phyloP scores from a whole-genome alignment of 2,113 vertebrate genomes.

The Tretioscincus oriximinensis region DNA sequence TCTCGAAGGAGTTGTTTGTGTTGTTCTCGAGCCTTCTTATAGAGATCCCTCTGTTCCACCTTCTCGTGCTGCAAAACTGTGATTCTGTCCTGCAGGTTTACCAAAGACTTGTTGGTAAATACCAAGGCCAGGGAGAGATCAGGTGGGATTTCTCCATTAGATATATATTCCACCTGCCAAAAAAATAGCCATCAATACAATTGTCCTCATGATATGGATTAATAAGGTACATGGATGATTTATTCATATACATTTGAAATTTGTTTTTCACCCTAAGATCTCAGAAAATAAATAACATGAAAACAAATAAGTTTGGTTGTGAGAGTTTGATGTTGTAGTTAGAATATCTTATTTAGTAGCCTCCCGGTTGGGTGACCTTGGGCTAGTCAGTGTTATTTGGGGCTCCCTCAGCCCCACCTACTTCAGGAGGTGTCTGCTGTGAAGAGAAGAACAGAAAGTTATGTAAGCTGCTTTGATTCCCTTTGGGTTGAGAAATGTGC shows the following conservation, averaged over 20 bases:
- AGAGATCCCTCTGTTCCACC: constrained; percentile 72
- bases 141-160: constrained; percentile 66
- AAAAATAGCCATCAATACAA: constrained; percentile 29
- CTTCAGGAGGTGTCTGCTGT: too few relatives aligned
- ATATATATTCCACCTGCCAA: constrained; percentile 80
- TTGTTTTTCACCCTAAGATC: too few relatives aligned
- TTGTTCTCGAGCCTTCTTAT: constrained; percentile 74
- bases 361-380: too few relatives aligned
- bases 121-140: constrained; percentile 81
- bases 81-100: constrained; percentile 76
- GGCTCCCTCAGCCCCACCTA: too few relatives aligned
- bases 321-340: too few relatives aligned
- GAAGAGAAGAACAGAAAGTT: too few relatives aligned
- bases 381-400: too few relatives aligned
- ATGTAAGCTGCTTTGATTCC: too few relatives aligned
- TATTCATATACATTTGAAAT: too few relatives aligned
- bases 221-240: background rate
- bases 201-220: background rate
- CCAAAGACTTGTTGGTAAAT: constrained; percentile 75
- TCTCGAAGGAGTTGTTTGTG: constrained; percentile 77
- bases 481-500: too few relatives aligned
- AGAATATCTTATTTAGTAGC: too few relatives aligned
- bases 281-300: background rate
- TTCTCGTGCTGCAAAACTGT: constrained; percentile 80
- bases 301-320: background rate